Base-by-base conservation (phyloP, 1,140 invertebrate species). In the Leptinotarsa defecta region DNA sequence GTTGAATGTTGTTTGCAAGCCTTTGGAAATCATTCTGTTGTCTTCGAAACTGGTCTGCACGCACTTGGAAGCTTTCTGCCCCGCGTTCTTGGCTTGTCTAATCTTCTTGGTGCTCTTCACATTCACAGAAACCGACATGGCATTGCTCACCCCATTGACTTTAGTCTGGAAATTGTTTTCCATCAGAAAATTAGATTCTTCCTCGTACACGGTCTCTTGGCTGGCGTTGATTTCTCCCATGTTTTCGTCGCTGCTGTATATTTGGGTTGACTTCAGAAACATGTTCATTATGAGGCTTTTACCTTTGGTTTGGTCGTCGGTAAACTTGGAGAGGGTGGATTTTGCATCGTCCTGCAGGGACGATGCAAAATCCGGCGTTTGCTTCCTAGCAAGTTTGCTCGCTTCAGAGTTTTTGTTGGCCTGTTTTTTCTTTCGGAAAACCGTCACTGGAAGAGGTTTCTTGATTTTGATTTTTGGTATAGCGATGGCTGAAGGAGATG, bases 221-320 rank as follows among this genome's bases (percentile, higher is more conserved):
- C 71, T 73, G 4, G 24, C 17, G 64, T 22, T 71, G 13, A 61
- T n/a, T 27, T 48, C 48, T 73, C 62, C 75, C 68, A 49, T 19
- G 52, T 73, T n/a, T 63, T 79, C 65, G 19, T 64, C 63, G 17
- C 27, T 57, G 34, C 71, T 61, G 62, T 68, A 81, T 19, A 79
- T 64, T 73, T 79, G 74, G 13, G 80, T 80, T 3, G 83, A 84
- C 74, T 81, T 83, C 20, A 84, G 74, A 71, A 84, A 84, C 78
- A 83, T 83, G 74, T 83, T 76, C 82, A 83, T 77, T 61, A 84
- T 81, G 1, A 83, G 57, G 61, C 77, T 67, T 77, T 84, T 83
- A 3, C 82, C 83, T 64, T 79, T 70, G n/a, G 70, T 49, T 78
- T 83, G 78, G 22, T 80, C 76, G 13, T 74, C 74, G 3, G 76